Base-by-base conservation (phyloP, 2,113 vertebrate genomes). In the Clupea harengus region DNA sequence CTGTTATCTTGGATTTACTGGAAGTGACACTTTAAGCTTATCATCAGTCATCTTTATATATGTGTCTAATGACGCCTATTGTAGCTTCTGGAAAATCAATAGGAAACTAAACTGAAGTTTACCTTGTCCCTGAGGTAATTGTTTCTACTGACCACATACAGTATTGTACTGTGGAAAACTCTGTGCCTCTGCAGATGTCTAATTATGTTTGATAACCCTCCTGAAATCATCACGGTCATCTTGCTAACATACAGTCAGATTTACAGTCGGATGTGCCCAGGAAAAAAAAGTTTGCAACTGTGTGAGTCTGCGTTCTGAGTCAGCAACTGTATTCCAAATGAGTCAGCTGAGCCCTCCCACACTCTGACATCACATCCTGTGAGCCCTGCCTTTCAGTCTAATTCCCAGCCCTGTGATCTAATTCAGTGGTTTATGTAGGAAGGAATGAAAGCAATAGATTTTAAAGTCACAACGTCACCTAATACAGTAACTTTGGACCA, bases 261-360 rank as follows among this genome's bases (percentile, higher is more conserved):
- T 75, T 2, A n/a, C n/a, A n/a, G n/a, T n/a, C n/a, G n/a, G n/a
- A n/a, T 75, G 28, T 75, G 67, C 49, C 44, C 88, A 84, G 20
- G 13, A 72, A 49, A 49, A 49, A 84, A 28, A 52, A 78, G 3
- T 15, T 25, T 83, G 81, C 81, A 54, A 54, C 82, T 85, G 67
- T 75, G 25, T 75, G 39, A 75, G 28, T 39, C 67, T 11, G 25
- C 15, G 2, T 25, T 82, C 57, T 89, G 83, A 89, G 88, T 87
- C 86, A 82, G 78, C 83, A 87, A 84, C 57, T 84, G 81, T 86
- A 84, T 82, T 64, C 81, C 28, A 84, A 84, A 86, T 89, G 84
- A 89, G n/a, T 85, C 86, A 89, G 45, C 39, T 64, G 45, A 64
- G 39, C 67, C 28, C 67, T 15, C 25, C 25, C n/a, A 32, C 52